A percentile compares a stretch with the other conserved stretches of the same genome.
Conservation (phyloP, 2,888 invertebrate species). For the Perizoma affinitatum region DNA sequence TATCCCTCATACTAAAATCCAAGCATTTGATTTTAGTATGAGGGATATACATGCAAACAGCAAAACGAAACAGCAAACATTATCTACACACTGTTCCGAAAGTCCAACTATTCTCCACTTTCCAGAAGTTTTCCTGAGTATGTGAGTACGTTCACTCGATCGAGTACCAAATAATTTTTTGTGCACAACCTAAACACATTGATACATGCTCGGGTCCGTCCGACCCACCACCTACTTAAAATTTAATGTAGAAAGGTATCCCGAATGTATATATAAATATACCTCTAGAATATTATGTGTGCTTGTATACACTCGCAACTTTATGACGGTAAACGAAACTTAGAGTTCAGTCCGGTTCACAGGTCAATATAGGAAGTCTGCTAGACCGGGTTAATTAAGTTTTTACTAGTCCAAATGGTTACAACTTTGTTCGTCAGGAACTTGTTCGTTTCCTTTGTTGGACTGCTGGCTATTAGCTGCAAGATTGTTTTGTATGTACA, state of each 20-base stretch:
- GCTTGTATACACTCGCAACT: constrained; percentile 34
- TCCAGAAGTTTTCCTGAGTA: constrained; percentile 33
- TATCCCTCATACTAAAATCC: too few relatives aligned
- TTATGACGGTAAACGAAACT: constrained; percentile 35
- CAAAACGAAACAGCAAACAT: constrained; percentile 22
- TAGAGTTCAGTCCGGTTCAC: constrained; percentile 30
- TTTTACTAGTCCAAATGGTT: constrained; percentile 40
- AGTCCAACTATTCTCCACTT: constrained; percentile 25
- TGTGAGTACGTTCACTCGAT: constrained; percentile 32
- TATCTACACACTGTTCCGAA: constrained; percentile 27
- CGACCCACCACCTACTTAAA: constrained; percentile 43
- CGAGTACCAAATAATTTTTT: constrained; percentile 42
- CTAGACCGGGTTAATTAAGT: constrained; percentile 34
- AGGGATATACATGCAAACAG: too few relatives aligned
- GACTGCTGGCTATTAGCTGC: constrained; percentile 15
- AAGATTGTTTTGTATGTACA: constrained; percentile 1
- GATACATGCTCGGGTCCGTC: constrained; percentile 38
- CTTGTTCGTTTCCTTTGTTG: constrained; percentile 26
- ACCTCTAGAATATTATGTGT: constrained; percentile 28
- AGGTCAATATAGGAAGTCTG: constrained; percentile 37
- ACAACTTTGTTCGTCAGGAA: constrained; percentile 20
- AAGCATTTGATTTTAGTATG: too few relatives aligned
- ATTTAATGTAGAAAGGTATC: constrained; percentile 43
- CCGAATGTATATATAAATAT: constrained; percentile 28
- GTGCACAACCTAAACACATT: constrained; percentile 44